phyloP scores from a whole-genome alignment of 2,113 vertebrate species.

The Coracopsis vasa region DNA sequence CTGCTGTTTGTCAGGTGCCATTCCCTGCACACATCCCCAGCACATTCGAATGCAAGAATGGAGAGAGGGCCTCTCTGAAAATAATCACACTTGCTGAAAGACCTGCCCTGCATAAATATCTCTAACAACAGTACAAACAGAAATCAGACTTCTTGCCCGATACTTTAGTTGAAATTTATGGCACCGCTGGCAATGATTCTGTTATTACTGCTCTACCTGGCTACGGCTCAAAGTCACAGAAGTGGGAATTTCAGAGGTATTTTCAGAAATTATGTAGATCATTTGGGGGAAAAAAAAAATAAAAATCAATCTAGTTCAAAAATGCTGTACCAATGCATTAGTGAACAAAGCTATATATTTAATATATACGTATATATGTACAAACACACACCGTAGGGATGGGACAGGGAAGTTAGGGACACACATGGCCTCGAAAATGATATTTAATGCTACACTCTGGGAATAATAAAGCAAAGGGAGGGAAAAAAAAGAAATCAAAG shows the following conservation, averaged over 20 bases:
- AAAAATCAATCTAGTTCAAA: background rate
- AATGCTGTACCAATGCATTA: background rate
- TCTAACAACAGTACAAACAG: constrained; percentile 58
- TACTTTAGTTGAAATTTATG: constrained; percentile 54
- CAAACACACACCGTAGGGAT: background rate
- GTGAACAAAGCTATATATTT: background rate
- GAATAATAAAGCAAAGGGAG: constrained; percentile 12
- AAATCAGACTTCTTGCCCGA: constrained; percentile 7
- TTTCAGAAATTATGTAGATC: constrained; percentile 29
- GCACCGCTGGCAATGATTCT: background rate
- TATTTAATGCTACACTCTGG: constrained; percentile 10
- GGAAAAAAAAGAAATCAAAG: constrained; percentile 1
- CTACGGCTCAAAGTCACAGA: constrained; percentile 32
- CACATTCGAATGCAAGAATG: constrained; percentile 48
- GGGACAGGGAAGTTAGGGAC: background rate
- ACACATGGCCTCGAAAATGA: background rate
- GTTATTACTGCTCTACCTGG: constrained; percentile 62
- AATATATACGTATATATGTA: background rate
- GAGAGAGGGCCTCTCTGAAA: constrained; percentile 58
- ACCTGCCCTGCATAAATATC: constrained; percentile 53
- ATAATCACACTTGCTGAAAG: constrained; percentile 68
- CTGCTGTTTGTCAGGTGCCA: constrained; percentile 9
- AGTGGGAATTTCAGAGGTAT: constrained; percentile 40
- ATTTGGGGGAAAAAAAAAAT: background rate
- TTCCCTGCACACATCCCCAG: background rate